Evolutionary conservation across 2,113 vertebrate genomes (phyloP), one percentile per base, ranked within the genome.

Genomic region (Agapornis roseicollis): DNA sequence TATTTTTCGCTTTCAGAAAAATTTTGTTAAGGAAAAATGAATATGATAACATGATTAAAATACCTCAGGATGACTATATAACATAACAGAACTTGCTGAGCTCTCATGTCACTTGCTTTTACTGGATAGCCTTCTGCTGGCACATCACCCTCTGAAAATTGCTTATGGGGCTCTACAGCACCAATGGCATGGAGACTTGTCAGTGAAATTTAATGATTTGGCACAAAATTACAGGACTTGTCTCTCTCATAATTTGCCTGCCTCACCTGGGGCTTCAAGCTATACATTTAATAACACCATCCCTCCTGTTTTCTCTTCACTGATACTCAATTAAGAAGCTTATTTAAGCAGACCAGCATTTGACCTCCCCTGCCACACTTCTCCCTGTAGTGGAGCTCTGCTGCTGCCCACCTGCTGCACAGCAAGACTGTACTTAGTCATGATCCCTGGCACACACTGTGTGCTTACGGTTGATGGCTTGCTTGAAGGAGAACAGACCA

Each of bases 401-500:
- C 25, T 61, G 55, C 69, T 91, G 93, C 94, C 91, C 96, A 97
- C 97, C 97, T 97, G 97, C 96, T 89, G 90, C 94, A 58, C 18
- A 0, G 46, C 77, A 71, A 77, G 80, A 86, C 49, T 80, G 12
- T 78, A 31, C 65, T 97, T 89, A 73, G 22, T 85, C 3, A 1
- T 12, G 80, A 79, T 87, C 93, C 61, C 8, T 94, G 77, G 95
- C 80, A 81, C 89, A 95, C 41, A 73, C 44, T 37, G 61, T 84
- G 78, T 74, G 18, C 86, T 80, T 60, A 35, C 28, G 73, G 84
- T 87, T 89, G 96, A 96, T 96, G 96, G 94, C 96, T 97, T 79
- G 88, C 94, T 97, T 98, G 98, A 98, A 96, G 97, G 97, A 98
- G 97, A 98, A 97, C 98, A 98, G 98, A 98, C 97, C 97, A 91